Evolutionary conservation across 1,140 invertebrate species (phyloP).

Genomic region (Calosoma granatense): DNA sequence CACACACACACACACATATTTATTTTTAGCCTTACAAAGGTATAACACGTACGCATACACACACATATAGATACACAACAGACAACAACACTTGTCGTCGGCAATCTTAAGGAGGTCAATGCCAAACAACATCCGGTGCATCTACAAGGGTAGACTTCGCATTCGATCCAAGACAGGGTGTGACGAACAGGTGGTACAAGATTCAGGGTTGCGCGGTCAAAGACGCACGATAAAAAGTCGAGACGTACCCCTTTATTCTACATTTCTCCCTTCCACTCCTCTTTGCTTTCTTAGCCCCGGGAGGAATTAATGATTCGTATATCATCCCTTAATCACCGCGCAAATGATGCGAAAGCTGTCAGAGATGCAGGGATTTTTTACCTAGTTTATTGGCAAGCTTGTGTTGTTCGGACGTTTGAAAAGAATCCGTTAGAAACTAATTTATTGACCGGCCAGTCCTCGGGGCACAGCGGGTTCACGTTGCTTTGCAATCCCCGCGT

Average conservation of each 20-base stretch:
- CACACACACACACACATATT: too few relatives aligned
- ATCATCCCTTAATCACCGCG: neutral
- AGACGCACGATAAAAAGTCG: neutral
- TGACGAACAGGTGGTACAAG: neutral
- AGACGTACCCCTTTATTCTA: neutral
- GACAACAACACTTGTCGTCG: too few relatives aligned
- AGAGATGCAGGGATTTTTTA: too few relatives aligned
- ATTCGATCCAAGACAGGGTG: neutral
- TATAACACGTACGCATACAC: too few relatives aligned
- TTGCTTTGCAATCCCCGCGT: too few relatives aligned
- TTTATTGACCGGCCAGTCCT: too few relatives aligned
- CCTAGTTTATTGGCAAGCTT: too few relatives aligned
- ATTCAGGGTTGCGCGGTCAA: neutral
- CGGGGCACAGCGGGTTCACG: too few relatives aligned
- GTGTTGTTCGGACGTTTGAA: too few relatives aligned
- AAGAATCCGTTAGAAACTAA: too few relatives aligned
- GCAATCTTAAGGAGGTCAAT: slow-evolving; percentile 2
- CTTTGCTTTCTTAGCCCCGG: neutral
- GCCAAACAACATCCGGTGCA: neutral
- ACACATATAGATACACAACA: too few relatives aligned
- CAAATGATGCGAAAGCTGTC: neutral
- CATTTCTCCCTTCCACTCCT: neutral
- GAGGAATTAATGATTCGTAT: neutral
- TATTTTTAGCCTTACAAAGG: too few relatives aligned
- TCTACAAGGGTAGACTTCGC: neutral